phyloP scores from a whole-genome alignment of 2,113 vertebrate species.

The Chaetodon trifascialis region DNA sequence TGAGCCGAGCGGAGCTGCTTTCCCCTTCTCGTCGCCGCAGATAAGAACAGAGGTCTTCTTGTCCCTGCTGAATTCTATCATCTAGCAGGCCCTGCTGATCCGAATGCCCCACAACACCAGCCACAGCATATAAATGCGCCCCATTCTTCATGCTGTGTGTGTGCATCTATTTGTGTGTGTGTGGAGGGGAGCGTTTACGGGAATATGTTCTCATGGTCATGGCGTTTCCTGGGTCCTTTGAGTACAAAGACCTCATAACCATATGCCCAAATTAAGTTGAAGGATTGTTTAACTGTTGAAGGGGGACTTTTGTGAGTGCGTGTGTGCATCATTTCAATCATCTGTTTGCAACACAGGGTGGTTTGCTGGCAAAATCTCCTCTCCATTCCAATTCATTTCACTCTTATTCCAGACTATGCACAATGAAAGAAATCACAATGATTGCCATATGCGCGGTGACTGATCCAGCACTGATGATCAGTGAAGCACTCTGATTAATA shows the following conservation, averaged over 20 bases:
- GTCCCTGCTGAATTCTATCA: slow-evolving; percentile 84
- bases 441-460: neutral
- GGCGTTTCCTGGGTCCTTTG: slow-evolving; percentile 70
- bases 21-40: slow-evolving; percentile 59
- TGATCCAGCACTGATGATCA: neutral
- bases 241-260: slow-evolving; percentile 38
- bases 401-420: slow-evolving; percentile 5
- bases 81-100: slow-evolving; percentile 75
- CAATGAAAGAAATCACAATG: slow-evolving; percentile 1
- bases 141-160: slow-evolving; percentile 75
- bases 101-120: slow-evolving; percentile 78
- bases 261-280: slow-evolving; percentile 54
- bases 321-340: slow-evolving; percentile 15
- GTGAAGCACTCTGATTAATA: slow-evolving; percentile 26
- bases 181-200: slow-evolving; percentile 56
- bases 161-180: slow-evolving; percentile 51
- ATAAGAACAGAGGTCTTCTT: slow-evolving; percentile 87
- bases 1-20: slow-evolving; percentile 48
- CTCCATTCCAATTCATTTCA: slow-evolving; percentile 13
- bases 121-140: slow-evolving; percentile 85
- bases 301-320: slow-evolving; percentile 44
- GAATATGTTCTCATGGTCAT: slow-evolving; percentile 71
- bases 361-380: slow-evolving; percentile 9
- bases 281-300: slow-evolving; percentile 52
- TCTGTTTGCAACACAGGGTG: slow-evolving; percentile 24